Conservation (phyloP, 1,140 invertebrate genomes). For the Acromyrmex echinatior region DNA sequence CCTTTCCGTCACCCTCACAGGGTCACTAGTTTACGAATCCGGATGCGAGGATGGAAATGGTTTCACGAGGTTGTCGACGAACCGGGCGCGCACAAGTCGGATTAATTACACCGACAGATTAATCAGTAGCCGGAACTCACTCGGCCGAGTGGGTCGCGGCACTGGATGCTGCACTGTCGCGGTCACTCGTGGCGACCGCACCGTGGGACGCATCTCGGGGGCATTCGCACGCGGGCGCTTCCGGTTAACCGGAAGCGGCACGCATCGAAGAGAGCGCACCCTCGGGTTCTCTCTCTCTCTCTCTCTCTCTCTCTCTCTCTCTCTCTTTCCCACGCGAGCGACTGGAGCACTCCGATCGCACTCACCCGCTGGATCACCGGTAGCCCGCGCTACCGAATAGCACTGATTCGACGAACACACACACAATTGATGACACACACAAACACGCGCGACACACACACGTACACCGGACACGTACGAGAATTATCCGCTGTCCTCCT, state of each 20-base stretch:
- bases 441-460: conserved; percentile 41
- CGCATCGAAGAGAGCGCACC: conserved; percentile 67
- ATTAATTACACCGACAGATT: conserved; percentile 71
- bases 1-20: background rate
- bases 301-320: background rate
- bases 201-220: conserved; percentile 69
- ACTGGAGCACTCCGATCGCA: conserved; percentile 72
- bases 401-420: conserved; percentile 76
- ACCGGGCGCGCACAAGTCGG: conserved; percentile 68
- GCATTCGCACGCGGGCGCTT: conserved; percentile 68
- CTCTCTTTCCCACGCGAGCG: conserved; percentile 1
- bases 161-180: conserved; percentile 63
- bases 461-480: conserved; percentile 29
- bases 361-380: conserved; percentile 73
- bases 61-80: conserved; percentile 50
- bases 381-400: conserved; percentile 69
- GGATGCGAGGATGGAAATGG: conserved; percentile 21
- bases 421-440: conserved; percentile 65
- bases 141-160: conserved; percentile 64
- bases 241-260: conserved; percentile 65
- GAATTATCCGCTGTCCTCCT: conserved; percentile 30
- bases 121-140: conserved; percentile 63
- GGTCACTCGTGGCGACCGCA: conserved; percentile 72
- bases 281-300: background rate
- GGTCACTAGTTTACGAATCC: conserved; percentile 26